Evolutionary conservation across 1,140 invertebrate genomes (phyloP), one percentile per base, ranked within the genome.

Genomic region (Micrasema longulum): DNA sequence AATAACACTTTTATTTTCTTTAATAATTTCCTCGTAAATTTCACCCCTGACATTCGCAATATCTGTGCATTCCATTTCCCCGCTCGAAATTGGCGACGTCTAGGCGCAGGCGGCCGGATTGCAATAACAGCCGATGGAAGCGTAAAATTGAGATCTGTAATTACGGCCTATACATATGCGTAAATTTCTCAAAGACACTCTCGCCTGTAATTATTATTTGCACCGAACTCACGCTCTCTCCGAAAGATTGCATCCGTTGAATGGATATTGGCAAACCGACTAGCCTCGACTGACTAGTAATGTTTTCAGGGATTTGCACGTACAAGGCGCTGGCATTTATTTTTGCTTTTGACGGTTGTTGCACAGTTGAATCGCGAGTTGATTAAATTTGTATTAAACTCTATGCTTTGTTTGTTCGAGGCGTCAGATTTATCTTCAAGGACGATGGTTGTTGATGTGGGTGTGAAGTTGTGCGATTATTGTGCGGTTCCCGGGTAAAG

Each of bases 391-490:
- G 2, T 2, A 31, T 31, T 7, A 31, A 31, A 31, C 26, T 2
- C 7, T 7, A 31, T 31, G 26, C 7, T 31, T 31, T 31, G 7
- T 31, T 31, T 31, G 26, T 31, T 31, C 26, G 55, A 41, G 55
- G 36, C 36, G 36, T 22, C 36, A 22, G 55, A 23, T 53, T 53
- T 22, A 31, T 35, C 16, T 60, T 60, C 35, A 60, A 60, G 55
- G 55, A 38, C 55, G 55, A 5, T 20, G 2, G 55, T 16, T 60
- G 55, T 60, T 31, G 55, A 14, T 60, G 52, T 31, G 5, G 22
- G 10, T 26, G 23, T 31, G 18, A 14, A 5, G 48, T 35, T 22
- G 55, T 14, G 35, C 16, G 31, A 60, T 60, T 18, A 60, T 60
- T 23, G 55, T 18, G 9, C 18, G n/a, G 35, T 18, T 36, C 38